Percentiles rank a stretch among this genome's conserved stretches.
Evolutionary conservation across 2,888 invertebrate species (phyloP).

Genomic region (Drosophila nigritarsus): DNA sequence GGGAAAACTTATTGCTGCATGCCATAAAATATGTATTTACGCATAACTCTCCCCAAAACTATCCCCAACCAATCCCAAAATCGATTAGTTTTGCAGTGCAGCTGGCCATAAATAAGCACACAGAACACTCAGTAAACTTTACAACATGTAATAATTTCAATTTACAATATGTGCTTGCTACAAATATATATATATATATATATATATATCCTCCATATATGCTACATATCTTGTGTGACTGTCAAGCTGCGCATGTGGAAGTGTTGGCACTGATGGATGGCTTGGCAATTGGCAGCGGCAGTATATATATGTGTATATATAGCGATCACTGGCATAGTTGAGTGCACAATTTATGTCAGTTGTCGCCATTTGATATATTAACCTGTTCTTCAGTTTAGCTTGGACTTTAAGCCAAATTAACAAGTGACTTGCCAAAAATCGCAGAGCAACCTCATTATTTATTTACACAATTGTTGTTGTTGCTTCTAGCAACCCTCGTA

Average conservation of each 20-base stretch:
- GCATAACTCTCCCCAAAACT: slow-evolving; percentile 46
- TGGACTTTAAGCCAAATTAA: slow-evolving; percentile 1
- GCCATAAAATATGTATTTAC: slow-evolving; percentile 54
- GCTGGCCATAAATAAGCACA: slow-evolving; percentile 70
- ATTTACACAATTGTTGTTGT: slow-evolving; percentile 59
- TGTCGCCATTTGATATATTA: slow-evolving; percentile 65
- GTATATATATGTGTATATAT: slow-evolving; percentile 13
- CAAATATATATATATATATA: slow-evolving; percentile 21
- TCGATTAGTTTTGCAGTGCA: slow-evolving; percentile 69
- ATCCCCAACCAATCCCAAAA: slow-evolving; percentile 9
- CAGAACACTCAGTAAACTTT: slow-evolving; percentile 30
- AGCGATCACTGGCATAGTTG: slow-evolving; percentile 54
- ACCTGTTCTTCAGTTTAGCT: slow-evolving; percentile 22
- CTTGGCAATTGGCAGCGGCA: slow-evolving; percentile 31
- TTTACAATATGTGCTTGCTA: slow-evolving; percentile 61
- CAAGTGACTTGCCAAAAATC: slow-evolving; percentile 67
- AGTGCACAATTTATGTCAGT: slow-evolving; percentile 75
- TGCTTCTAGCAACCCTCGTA: slow-evolving; percentile 54
- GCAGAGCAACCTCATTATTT: slow-evolving; percentile 69
- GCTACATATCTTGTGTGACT: slow-evolving; percentile 41
- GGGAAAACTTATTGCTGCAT: slow-evolving; percentile 67
- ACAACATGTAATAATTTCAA: slow-evolving; percentile 72
- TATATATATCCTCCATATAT: slow-evolving; percentile 19
- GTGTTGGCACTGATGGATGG: slow-evolving; percentile 78
- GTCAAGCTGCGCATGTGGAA: slow-evolving; percentile 42